Evolutionary conservation across 2,888 invertebrate species (phyloP).

Genomic region (Ernsta delagoae): DNA sequence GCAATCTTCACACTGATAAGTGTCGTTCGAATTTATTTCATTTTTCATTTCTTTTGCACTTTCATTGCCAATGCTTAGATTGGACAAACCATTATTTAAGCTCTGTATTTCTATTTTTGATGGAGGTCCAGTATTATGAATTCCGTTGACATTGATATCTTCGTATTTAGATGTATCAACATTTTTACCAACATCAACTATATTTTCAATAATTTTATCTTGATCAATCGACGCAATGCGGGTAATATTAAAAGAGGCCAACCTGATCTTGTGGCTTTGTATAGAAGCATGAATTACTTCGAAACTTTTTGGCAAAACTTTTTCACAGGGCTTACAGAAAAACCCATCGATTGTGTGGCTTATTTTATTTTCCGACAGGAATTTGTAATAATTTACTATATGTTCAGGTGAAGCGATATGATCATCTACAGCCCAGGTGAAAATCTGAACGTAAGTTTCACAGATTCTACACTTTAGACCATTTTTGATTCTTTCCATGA

Average conservation of each 20-base stretch:
- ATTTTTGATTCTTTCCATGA: conserved; percentile 12
- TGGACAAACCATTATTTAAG: background rate
- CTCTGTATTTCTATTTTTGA: background rate
- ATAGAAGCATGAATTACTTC: background rate
- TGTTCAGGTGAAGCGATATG: background rate
- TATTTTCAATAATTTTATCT: background rate
- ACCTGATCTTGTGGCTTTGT: conserved; percentile 5
- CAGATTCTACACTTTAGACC: background rate
- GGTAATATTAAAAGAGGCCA: conserved; percentile 5
- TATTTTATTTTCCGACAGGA: background rate
- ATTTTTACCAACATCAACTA: background rate
- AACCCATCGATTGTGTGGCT: background rate
- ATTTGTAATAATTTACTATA: background rate
- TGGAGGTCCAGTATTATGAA: background rate
- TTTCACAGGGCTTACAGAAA: conserved; percentile 3
- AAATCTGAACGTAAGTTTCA: background rate
- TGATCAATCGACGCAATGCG: conserved; percentile 5
- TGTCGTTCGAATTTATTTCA: background rate
- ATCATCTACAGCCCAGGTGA: conserved; percentile 1
- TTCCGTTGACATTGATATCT: too few species aligned
- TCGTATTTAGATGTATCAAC: background rate
- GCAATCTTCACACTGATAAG: conserved; percentile 5
- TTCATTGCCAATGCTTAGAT: background rate
- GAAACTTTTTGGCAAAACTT: background rate
- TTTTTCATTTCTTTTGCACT: background rate